Conservation (phyloP, 2,888 invertebrate species). For the Oligia strigilis region DNA sequence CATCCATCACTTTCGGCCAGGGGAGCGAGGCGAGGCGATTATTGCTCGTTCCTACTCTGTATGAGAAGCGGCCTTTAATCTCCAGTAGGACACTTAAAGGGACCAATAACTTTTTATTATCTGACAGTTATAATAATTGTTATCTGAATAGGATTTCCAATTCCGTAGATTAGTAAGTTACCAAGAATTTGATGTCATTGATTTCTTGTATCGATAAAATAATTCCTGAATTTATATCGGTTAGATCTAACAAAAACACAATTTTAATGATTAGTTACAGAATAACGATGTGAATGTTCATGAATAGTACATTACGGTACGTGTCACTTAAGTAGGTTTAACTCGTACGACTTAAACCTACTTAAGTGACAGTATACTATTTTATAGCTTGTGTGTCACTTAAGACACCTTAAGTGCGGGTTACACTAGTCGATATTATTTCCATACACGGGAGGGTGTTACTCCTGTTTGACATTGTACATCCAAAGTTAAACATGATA, state of each 20-base stretch:
- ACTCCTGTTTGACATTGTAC: too few relatives aligned
- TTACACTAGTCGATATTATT: too few relatives aligned
- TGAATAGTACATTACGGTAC: too few relatives aligned
- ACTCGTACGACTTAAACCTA: too few relatives aligned
- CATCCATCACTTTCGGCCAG: too few relatives aligned
- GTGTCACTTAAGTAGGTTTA: too few relatives aligned
- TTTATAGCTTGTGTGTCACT: too few relatives aligned
- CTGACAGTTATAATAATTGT: neutral
- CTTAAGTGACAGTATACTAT: too few relatives aligned
- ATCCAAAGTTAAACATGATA: too few relatives aligned
- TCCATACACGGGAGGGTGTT: too few relatives aligned
- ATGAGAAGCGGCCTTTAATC: neutral
- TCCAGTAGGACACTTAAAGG: neutral
- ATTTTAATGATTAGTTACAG: neutral
- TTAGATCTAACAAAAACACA: neutral
- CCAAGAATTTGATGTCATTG: conserved; percentile 9
- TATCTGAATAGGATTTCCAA: neutral
- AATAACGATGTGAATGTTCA: neutral
- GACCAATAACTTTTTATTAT: neutral
- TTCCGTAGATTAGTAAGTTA: neutral
- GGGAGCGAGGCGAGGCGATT: too few relatives aligned
- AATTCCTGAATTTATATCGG: neutral
- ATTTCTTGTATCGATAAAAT: conserved; percentile 1
- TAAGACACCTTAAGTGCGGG: too few relatives aligned
- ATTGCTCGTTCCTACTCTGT: neutral